Percentiles rank a stretch among this genome's conserved stretches.
phyloP scores from a whole-genome alignment of 2,113 vertebrate species.

The Anolis carolinensis region DNA sequence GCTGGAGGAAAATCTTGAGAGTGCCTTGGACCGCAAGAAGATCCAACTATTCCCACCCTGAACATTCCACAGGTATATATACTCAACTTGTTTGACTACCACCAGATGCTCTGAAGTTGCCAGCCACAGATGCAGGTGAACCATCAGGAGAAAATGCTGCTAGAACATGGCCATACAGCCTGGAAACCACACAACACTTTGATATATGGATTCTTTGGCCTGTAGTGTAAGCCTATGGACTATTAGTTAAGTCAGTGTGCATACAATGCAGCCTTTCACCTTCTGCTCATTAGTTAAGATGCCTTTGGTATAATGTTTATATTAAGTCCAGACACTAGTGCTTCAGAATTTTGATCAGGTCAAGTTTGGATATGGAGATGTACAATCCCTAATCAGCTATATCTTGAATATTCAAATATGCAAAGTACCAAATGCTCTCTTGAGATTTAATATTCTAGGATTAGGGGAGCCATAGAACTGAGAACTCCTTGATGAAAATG shows the following conservation, averaged over 20 bases:
- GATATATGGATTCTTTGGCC: slow-evolving; percentile 42
- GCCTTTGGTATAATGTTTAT: neutral
- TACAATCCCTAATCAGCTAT: neutral
- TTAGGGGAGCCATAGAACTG: neutral
- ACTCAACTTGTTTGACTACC: too few relatives aligned
- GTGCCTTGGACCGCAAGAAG: too few relatives aligned
- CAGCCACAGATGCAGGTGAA: neutral
- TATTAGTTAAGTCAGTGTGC: slow-evolving; percentile 33
- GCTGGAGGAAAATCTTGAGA: too few relatives aligned
- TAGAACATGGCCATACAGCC: too few relatives aligned
- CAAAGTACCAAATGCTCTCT: slow-evolving; percentile 2
- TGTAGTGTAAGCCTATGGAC: slow-evolving; percentile 12
- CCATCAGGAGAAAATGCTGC: neutral
- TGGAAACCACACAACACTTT: too few relatives aligned
- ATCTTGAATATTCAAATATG: neutral
- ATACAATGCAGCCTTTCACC: slow-evolving; percentile 4
- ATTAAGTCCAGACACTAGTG: neutral
- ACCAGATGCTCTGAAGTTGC: too few relatives aligned
- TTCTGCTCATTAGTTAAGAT: slow-evolving; percentile 18
- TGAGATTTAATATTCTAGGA: neutral
- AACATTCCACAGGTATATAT: too few relatives aligned
- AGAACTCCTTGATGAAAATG: neutral
- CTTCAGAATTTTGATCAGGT: neutral
- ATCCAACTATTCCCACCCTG: too few relatives aligned
- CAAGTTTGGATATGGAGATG: neutral